phyloP scores from a whole-genome alignment of 2,888 invertebrate species.

The Acrobasis consociella region DNA sequence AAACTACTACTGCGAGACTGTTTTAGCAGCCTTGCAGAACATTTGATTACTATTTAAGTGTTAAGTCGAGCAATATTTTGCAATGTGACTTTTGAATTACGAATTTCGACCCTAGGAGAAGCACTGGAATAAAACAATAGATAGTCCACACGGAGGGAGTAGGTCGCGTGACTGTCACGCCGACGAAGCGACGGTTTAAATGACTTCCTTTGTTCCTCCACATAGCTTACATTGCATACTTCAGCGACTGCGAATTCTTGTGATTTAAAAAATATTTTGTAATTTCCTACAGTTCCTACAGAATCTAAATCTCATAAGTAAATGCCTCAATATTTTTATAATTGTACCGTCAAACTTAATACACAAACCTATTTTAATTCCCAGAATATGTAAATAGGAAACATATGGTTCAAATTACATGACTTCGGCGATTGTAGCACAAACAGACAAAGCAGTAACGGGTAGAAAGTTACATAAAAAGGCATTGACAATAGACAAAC shows the following conservation, averaged over 20 bases:
- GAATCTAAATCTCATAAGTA: not conserved
- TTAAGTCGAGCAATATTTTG: conserved; percentile 10
- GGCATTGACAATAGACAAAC: conserved; percentile 36
- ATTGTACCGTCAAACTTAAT: not conserved
- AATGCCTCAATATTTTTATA: too few relatives aligned
- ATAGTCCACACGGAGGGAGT: conserved; percentile 52
- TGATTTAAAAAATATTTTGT: not conserved
- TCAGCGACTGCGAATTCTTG: conserved; percentile 1
- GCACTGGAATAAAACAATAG: conserved; percentile 50
- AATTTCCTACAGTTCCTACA: not conserved
- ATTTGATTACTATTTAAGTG: conserved; percentile 22
- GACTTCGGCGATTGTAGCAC: conserved; percentile 22
- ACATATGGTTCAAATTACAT: not conserved
- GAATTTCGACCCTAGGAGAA: conserved; percentile 23
- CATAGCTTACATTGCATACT: conserved; percentile 49
- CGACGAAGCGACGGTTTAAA: conserved; percentile 53
- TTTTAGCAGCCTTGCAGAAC: conserved; percentile 26
- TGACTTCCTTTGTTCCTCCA: conserved; percentile 74
- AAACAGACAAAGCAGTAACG: conserved; percentile 27
- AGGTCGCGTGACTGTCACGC: conserved; percentile 72
- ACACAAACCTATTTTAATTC: not conserved
- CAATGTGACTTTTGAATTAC: conserved; percentile 15
- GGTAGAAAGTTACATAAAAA: conserved; percentile 39
- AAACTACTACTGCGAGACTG: conserved; percentile 34
- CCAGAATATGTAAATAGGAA: not conserved